Base-by-base conservation (phyloP, 2,113 vertebrate species). In the Caranx ignobilis region DNA sequence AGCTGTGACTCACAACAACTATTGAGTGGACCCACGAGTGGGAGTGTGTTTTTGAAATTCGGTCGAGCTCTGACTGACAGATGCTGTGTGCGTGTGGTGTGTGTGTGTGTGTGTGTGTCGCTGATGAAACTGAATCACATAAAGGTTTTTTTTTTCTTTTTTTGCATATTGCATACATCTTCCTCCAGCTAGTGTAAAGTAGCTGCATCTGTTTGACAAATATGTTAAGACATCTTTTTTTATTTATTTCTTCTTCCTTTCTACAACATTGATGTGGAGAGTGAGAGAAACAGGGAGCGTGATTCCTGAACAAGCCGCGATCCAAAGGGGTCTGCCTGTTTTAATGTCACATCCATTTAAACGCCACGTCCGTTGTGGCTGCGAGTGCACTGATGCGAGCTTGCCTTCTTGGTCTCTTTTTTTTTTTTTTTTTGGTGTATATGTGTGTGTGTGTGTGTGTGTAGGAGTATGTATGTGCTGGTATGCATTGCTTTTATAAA, bases 171-270 rank as follows among this genome's bases (percentile, higher is more conserved):
- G 26, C 26, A 26, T 75, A 69, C 75, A 54, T 82, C 68, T 65
- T 80, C 75, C 68, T 43, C 71, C 69, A 21, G 75, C 57, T 54
- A 70, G 84, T 82, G 87, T 83, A 73, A 89, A 88, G 81, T 39
- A 79, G 77, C 85, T 62, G 81, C 81, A 84, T 84, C 79, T 89
- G 87, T 81, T 87, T 88, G 88, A 92, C 87, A 85, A 93, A 93
- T 91, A 88, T 85, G 89, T 72, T 78, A 71, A 83, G 87, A 91
- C 81, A 41, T 82, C 47, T 67, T 74, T 87, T 91, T 85, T 7
- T 41, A 10, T 41, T 41, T 37, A 6, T 8, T 37, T 37, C 8
- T 37, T 4, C 3, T 37, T 37, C 8, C 8, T 37, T 37, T 37
- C 8, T 6, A 5, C 81, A 86, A 81, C 87, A 83, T 77, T 82